phyloP scores from a whole-genome alignment of 2,888 invertebrate species.

The Escarpia spicata region DNA sequence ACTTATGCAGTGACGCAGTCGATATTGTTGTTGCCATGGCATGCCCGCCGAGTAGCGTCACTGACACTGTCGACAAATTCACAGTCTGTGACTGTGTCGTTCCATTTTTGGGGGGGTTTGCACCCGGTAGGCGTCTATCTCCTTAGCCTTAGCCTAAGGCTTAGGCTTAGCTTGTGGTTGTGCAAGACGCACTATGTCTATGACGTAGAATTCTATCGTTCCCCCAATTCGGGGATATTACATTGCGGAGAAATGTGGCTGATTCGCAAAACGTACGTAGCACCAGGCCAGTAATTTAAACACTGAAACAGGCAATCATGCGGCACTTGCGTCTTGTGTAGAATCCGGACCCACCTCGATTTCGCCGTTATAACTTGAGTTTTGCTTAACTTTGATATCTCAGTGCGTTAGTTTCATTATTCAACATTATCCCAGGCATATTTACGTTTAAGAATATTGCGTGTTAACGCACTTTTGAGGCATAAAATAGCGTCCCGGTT shows the following conservation, averaged over 20 bases:
- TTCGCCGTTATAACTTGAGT: too few species aligned
- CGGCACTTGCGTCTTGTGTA: too few species aligned
- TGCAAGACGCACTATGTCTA: not conserved
- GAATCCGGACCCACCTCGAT: too few species aligned
- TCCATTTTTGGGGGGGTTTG: not conserved
- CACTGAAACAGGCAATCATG: too few species aligned
- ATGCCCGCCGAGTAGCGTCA: not conserved
- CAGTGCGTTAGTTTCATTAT: too few species aligned
- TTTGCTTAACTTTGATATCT: too few species aligned
- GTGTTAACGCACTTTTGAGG: too few species aligned
- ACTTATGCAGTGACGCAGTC: not conserved
- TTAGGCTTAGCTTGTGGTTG: too few species aligned
- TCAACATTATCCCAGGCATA: too few species aligned
- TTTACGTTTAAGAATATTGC: too few species aligned
- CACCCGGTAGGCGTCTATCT: not conserved
- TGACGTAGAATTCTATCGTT: not conserved
- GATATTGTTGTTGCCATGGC: not conserved
- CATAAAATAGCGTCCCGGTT: too few species aligned
- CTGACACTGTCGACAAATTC: not conserved
- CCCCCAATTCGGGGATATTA: not conserved
- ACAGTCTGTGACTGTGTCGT: too few species aligned
- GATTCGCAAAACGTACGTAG: conserved; percentile 12
- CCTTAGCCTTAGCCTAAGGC: not conserved
- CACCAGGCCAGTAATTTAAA: not conserved
- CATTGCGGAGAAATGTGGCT: not conserved